These are phyloP conservation scores for Acanthaster planci DNA, from an alignment of 35 echinoderm and acorn worm species.

Conservation along the genomic window DNA sequence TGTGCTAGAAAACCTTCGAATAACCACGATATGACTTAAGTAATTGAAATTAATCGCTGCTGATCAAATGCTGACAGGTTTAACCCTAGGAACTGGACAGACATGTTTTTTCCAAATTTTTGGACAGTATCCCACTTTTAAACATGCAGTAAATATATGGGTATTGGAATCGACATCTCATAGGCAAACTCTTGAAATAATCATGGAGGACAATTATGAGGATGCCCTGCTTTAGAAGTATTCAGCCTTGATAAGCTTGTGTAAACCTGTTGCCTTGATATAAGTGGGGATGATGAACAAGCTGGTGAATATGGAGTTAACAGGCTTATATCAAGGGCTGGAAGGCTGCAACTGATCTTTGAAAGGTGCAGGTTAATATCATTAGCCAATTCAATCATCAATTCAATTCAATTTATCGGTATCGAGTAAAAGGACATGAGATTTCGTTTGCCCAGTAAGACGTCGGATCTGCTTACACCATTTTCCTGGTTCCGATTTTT, in stretches of 20 bases:
- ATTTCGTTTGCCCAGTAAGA: not conserved
- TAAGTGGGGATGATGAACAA: conserved; percentile 4
- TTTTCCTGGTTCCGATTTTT: not conserved
- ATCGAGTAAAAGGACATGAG: not conserved
- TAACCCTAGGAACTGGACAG: conserved; percentile 45
- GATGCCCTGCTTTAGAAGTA: conserved; percentile 34
- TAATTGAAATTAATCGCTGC: conserved; percentile 40
- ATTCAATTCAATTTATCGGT: not conserved
- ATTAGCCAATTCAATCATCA: not conserved
- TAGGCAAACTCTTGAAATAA: conserved; percentile 35
- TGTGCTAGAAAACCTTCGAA: conserved; percentile 47
- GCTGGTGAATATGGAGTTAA: conserved; percentile 29
- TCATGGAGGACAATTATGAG: not conserved
- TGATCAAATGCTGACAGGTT: conserved; percentile 5
- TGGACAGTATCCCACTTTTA: conserved; percentile 33
- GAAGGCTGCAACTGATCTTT: not conserved
- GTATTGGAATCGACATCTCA: conserved; percentile 34
- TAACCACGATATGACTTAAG: conserved; percentile 20
- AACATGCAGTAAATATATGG: conserved; percentile 7
- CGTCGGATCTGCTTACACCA: not conserved
- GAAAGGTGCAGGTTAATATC: conserved; percentile 17
- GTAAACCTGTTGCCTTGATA: conserved; percentile 20
- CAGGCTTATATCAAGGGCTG: not conserved
- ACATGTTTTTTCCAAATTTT: conserved; percentile 29
- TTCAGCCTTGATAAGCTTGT: conserved; percentile 8